Evolutionary conservation across 1,140 invertebrate species (phyloP).

Genomic region (Pinna nobilis): DNA sequence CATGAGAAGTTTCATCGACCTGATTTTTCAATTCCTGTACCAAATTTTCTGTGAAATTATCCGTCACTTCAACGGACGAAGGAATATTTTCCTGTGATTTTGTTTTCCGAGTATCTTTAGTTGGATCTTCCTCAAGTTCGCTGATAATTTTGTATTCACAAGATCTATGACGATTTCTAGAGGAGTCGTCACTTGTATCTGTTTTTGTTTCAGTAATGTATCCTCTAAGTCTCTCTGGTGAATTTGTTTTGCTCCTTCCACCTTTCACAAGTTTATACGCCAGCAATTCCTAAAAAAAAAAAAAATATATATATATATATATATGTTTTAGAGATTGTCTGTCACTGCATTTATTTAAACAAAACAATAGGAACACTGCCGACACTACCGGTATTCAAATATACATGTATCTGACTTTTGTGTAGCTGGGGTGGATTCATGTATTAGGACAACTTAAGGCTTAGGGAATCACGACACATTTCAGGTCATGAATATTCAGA

Average conservation of each 20-base stretch:
- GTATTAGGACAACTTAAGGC: background rate
- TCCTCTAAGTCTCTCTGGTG: background rate
- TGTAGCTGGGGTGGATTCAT: background rate
- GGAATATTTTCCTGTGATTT: conserved; percentile 59
- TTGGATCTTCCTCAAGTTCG: conserved; percentile 23
- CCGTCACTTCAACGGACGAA: conserved; percentile 5
- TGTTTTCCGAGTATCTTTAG: conserved; percentile 25
- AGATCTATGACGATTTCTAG: conserved; percentile 42
- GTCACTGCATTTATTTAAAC: background rate
- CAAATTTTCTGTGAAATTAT: background rate
- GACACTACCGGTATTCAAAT: background rate
- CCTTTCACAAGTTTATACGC: conserved; percentile 76
- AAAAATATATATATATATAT: background rate
- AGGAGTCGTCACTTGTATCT: conserved; percentile 3
- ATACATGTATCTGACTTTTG: background rate
- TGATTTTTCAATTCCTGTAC: background rate
- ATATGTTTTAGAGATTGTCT: background rate
- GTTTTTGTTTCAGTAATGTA: conserved; percentile 16
- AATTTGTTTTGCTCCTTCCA: background rate
- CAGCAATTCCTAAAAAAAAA: conserved; percentile 77
- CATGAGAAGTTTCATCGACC: background rate
- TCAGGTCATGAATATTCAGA: too few species aligned
- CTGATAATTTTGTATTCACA: conserved; percentile 44
- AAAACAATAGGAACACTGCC: background rate
- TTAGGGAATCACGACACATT: too few species aligned